Evolutionary conservation across 2,113 vertebrate genomes (phyloP).

Genomic region (Callospermophilus lateralis): DNA sequence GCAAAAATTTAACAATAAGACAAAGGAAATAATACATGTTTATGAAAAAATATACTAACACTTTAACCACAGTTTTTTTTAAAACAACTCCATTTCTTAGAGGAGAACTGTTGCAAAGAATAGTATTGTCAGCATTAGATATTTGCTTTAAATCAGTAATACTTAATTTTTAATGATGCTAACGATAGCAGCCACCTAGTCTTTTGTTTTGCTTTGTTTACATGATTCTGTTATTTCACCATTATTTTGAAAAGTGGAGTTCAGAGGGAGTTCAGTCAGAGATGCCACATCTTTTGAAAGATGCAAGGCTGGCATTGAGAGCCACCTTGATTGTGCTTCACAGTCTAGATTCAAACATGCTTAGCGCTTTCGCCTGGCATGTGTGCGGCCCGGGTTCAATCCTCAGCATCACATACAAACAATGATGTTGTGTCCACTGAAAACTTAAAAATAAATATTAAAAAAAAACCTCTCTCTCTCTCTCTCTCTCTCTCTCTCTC

Average conservation of each 20-base stretch:
- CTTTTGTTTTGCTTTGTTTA: conserved; percentile 80
- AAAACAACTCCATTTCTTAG: neutral
- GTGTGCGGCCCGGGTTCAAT: no score
- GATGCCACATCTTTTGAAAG: conserved; percentile 52
- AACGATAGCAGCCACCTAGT: conserved; percentile 64
- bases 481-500: no score
- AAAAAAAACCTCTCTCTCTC: no score
- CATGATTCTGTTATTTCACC: conserved; percentile 38
- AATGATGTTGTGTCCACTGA: no score
- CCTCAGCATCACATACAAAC: no score
- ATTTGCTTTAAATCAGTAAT: conserved; percentile 71
- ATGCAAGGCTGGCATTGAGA: neutral
- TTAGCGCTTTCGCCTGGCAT: no score
- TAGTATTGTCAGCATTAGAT: conserved; percentile 63
- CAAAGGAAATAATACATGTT: neutral
- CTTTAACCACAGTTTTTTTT: neutral
- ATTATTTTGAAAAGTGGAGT: conserved; percentile 80
- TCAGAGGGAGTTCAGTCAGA: conserved; percentile 77
- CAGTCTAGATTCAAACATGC: conserved; percentile 57
- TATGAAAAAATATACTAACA: neutral
- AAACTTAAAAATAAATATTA: no score
- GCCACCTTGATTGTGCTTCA: conserved; percentile 34
- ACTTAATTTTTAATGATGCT: conserved; percentile 81
- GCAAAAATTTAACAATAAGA: neutral
- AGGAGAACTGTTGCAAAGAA: neutral